These are phyloP conservation scores for Gymnocheta viridis DNA, from an alignment of 2,888 invertebrate species.

Conservation along the genomic window DNA sequence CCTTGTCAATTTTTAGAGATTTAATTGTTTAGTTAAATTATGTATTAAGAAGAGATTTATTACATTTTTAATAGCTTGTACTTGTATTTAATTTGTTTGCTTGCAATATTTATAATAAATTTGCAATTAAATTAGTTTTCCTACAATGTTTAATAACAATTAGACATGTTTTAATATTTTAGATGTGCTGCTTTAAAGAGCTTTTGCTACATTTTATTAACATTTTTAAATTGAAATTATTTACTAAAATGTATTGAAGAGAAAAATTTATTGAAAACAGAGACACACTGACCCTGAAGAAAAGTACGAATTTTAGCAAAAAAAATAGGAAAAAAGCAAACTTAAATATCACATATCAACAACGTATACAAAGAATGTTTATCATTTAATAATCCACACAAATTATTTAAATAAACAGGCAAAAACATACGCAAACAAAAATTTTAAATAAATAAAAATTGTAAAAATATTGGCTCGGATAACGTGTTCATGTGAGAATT, in stretches of 20 bases:
- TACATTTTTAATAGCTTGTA: background rate
- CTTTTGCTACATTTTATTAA: background rate
- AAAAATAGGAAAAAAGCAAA: background rate
- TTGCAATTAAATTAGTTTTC: background rate
- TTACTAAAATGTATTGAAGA: slow-evolving; percentile 2
- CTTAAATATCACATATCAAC: background rate
- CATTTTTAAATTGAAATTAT: background rate
- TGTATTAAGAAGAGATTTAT: background rate
- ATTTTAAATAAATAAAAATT: slow-evolving; percentile 1
- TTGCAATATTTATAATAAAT: background rate
- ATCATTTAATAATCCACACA: slow-evolving; percentile 19
- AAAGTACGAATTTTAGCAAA: background rate
- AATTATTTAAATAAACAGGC: slow-evolving; percentile 31
- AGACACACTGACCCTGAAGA: slow-evolving; percentile 4
- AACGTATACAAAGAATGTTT: background rate
- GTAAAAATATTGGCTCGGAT: slow-evolving; percentile 16
- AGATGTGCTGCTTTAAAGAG: background rate
- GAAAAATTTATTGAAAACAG: background rate
- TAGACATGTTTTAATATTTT: background rate
- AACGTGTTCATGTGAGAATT: background rate
- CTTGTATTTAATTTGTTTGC: background rate
- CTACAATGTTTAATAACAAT: background rate
- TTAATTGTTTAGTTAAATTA: background rate
- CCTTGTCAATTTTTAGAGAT: background rate
- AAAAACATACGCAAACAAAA: background rate